Conservation (phyloP, 2,888 invertebrate species). For the Macrosoma leucophasiata region DNA sequence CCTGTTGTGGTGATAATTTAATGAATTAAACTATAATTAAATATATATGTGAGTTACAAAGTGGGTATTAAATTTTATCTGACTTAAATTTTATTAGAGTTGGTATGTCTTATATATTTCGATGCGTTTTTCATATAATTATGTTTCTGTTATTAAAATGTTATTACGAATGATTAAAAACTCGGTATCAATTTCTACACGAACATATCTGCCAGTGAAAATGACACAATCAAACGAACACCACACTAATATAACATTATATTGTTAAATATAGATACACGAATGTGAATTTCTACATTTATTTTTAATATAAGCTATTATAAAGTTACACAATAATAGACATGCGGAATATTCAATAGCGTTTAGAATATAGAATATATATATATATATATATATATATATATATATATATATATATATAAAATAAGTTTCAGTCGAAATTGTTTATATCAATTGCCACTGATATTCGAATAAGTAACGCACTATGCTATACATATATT, state of each 20-base stretch:
- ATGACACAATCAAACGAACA: conserved; percentile 69
- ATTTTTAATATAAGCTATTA: conserved; percentile 53
- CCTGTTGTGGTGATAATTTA: no score
- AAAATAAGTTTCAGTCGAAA: conserved; percentile 21
- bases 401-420: conserved; percentile 28
- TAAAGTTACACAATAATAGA: conserved; percentile 61
- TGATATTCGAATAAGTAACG: conserved; percentile 42
- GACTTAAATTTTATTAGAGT: no score
- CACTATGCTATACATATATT: conserved; percentile 53
- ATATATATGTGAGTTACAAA: no score
- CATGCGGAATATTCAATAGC: conserved; percentile 44
- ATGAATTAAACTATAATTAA: no score
- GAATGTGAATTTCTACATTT: conserved; percentile 58
- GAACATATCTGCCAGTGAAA: conserved; percentile 50
- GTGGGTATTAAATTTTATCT: no score
- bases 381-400: conserved; percentile 12
- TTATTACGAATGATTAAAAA: no score
- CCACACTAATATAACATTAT: conserved; percentile 65
- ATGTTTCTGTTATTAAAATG: no score
- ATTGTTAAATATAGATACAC: conserved; percentile 52
- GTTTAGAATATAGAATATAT: conserved; percentile 38
- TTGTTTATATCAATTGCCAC: conserved; percentile 47
- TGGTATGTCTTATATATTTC: no score
- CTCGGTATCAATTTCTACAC: conserved; percentile 37
- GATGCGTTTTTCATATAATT: no score